Conservation (phyloP, 1,140 invertebrate genomes). For the Nautilus pompilius region DNA sequence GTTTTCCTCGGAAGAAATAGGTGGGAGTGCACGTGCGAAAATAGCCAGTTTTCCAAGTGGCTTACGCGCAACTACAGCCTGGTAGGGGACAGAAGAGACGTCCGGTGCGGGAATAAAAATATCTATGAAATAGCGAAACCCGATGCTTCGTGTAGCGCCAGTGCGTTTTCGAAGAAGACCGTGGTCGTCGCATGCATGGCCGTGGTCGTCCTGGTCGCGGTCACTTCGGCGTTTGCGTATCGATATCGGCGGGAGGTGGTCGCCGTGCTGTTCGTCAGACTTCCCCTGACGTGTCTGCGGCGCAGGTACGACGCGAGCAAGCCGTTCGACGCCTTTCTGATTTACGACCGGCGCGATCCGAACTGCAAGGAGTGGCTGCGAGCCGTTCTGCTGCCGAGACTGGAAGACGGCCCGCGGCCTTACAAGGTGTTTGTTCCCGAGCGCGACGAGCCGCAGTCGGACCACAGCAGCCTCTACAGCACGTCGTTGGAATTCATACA, state of each 20-base stretch:
- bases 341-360: neutral
- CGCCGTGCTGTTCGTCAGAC: neutral
- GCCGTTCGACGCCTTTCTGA: neutral
- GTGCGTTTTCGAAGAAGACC: neutral
- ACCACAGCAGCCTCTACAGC: neutral
- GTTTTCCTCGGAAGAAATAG: neutral
- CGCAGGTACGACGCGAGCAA: neutral
- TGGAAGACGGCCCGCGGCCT: neutral
- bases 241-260: neutral
- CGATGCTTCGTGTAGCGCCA: neutral
- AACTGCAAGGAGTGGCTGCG: neutral
- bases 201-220: neutral
- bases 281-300: neutral
- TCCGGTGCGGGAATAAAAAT: neutral
- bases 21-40: neutral
- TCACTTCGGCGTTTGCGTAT: neutral
- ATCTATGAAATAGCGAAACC: neutral
- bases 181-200: neutral
- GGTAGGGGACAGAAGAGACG: neutral
- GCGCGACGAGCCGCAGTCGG: neutral
- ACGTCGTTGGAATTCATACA: neutral
- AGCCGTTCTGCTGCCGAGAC: neutral
- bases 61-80: neutral
- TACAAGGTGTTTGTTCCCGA: neutral
- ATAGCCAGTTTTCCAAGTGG: neutral